Evolutionary conservation across 23 tunicate species (phyloP).

Genomic region (Styela clava): DNA sequence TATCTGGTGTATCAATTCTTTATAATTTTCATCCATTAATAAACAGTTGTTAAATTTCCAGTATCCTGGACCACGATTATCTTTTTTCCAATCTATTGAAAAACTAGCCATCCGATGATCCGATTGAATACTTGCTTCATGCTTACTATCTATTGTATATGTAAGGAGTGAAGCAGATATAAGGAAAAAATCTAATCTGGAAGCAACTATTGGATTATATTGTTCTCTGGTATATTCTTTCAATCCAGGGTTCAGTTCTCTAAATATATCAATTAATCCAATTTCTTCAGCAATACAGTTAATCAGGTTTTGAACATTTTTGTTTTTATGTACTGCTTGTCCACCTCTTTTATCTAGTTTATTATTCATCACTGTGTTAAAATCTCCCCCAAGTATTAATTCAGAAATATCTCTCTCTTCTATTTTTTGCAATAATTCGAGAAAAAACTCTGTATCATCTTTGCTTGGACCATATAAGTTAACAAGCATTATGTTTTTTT

Average conservation of each 20-base stretch:
- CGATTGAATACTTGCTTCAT: neutral
- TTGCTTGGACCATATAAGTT: neutral
- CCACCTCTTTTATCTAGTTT: neutral
- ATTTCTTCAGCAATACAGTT: neutral
- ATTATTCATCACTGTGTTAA: neutral
- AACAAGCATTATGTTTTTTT: neutral
- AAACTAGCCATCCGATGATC: neutral
- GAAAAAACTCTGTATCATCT: neutral
- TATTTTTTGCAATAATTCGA: neutral
- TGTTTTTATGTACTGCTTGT: neutral
- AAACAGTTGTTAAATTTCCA: neutral
- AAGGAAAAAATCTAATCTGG: neutral
- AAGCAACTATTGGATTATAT: neutral
- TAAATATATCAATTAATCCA: neutral
- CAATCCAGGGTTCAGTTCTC: neutral
- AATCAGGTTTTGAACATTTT: neutral
- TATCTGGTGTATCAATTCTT: neutral
- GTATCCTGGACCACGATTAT: neutral
- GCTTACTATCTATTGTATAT: neutral
- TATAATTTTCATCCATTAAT: neutral
- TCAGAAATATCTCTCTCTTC: neutral
- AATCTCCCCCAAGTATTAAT: neutral
- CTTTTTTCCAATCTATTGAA: neutral
- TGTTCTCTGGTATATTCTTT: neutral
- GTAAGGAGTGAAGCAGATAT: neutral